Evolutionary conservation across 2,888 invertebrate species (phyloP), one percentile per base, ranked within the genome.

Genomic region (Drosophila flavopinicola): DNA sequence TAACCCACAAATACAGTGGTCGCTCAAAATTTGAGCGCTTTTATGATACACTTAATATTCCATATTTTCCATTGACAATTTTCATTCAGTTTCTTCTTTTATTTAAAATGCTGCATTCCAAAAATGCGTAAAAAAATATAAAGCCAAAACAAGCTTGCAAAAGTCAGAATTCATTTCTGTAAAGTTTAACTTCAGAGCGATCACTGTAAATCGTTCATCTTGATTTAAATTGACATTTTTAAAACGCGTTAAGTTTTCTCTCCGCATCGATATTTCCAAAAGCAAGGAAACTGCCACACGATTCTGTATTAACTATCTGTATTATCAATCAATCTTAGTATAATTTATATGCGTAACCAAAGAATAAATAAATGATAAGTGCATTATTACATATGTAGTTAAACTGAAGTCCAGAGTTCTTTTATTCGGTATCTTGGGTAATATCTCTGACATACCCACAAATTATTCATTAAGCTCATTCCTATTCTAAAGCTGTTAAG

Each of bases 401-500:
- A 38, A 66, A 72, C 49, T 66, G 24, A 60, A 61, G 68, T 70
- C 48, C 67, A 56, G 38, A 54, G 52, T 51, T 54, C 25, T 32
- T 69, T 54, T 72, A 69, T 72, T 70, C 68, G 35, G 39, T 58
- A 29, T 11, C n/a, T 13, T 70, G 84, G 84, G 60, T 72, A 72
- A 59, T 66, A 72, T 80, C 67, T 64, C 57, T 39, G 49, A 80
- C 63, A 86, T 52, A 59, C 54, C 66, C 73, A 57, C 27, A 27
- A 38, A 38, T 5, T 11, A 25, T 68, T 24, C 48, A 74, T 33
- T 38, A 53, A 45, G 47, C 39, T 75, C 64, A 25, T 45, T 17
- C 35, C 38, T 51, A 37, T 48, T 20, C 13, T 32, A 49, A 69
- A 52, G 27, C 4, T 58, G 35, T 42, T 48, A 47, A 44, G 23